These are phyloP conservation scores for Lycaena phlaeas DNA, from an alignment of 2,888 invertebrate species.

Conservation along the genomic window DNA sequence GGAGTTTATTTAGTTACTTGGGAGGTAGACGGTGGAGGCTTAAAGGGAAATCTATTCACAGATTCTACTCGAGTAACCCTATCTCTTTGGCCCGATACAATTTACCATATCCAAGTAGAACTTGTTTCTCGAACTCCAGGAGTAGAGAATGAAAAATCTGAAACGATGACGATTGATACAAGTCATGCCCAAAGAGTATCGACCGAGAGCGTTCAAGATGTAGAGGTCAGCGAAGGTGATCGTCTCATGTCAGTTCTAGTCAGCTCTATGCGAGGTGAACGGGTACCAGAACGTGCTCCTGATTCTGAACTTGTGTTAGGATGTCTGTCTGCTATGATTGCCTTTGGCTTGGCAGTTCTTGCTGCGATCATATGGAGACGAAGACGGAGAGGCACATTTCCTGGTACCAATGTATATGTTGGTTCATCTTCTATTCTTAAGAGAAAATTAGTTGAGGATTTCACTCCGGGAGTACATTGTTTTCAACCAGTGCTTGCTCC, in stretches of 20 bases:
- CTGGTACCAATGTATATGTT: constrained; percentile 74
- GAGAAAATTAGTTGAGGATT: constrained; percentile 76
- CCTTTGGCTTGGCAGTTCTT: constrained; percentile 62
- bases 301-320: constrained; percentile 74
- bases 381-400: constrained; percentile 67
- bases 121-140: constrained; percentile 75
- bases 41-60: constrained; percentile 86
- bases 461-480: constrained; percentile 59
- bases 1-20: constrained; percentile 86
- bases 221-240: constrained; percentile 72
- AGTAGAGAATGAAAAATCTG: constrained; percentile 75
- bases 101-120: constrained; percentile 86
- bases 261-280: constrained; percentile 75
- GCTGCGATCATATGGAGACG: constrained; percentile 72
- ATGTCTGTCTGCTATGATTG: constrained; percentile 72
- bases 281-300: constrained; percentile 61
- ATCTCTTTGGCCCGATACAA: constrained; percentile 85
- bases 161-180: constrained; percentile 77
- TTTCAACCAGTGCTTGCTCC: constrained; percentile 75
- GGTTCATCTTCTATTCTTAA: constrained; percentile 74
- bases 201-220: constrained; percentile 76
- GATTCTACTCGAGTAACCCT: constrained; percentile 85
- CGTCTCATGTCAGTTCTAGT: constrained; percentile 75
- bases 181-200: constrained; percentile 76
- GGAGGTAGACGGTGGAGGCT: constrained; percentile 87